phyloP scores from a whole-genome alignment of 2,888 invertebrate species.

The Agriopis marginaria region DNA sequence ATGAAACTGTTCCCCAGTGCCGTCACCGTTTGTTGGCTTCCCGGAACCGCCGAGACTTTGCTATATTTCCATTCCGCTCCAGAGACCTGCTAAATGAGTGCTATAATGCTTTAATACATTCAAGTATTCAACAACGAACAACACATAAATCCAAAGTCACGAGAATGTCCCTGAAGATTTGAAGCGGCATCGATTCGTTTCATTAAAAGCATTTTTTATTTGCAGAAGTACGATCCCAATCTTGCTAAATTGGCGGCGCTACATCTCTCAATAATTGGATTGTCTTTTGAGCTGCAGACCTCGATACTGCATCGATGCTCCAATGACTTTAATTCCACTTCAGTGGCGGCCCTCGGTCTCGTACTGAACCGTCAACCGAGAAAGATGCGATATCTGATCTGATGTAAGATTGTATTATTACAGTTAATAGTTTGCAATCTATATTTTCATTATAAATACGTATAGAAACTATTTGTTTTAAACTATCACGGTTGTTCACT shows the following conservation, averaged over 20 bases:
- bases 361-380: constrained; percentile 18
- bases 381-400: constrained; percentile 19
- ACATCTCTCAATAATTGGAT: constrained; percentile 57
- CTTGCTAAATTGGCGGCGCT: constrained; percentile 49
- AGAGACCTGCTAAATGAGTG: constrained; percentile 50
- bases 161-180: constrained; percentile 2
- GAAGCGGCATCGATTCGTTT: constrained; percentile 9
- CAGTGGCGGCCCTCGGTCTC: constrained; percentile 23
- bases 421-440: constrained; percentile 11
- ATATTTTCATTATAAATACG: too few species aligned
- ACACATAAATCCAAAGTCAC: background rate
- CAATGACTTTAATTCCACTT: constrained; percentile 38
- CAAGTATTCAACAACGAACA: constrained; percentile 10
- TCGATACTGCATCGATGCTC: constrained; percentile 47
- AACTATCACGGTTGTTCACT: too few species aligned
- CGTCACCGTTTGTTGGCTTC: constrained; percentile 66
- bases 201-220: constrained; percentile 39
- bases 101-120: constrained; percentile 25
- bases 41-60: constrained; percentile 49
- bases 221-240: constrained; percentile 48
- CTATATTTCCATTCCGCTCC: constrained; percentile 52
- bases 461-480: background rate
- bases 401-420: constrained; percentile 24
- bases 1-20: constrained; percentile 75
- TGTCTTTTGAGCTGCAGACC: constrained; percentile 51